Base-by-base conservation (phyloP, 2,113 vertebrate genomes). In the Porphyrio hochstetteri region DNA sequence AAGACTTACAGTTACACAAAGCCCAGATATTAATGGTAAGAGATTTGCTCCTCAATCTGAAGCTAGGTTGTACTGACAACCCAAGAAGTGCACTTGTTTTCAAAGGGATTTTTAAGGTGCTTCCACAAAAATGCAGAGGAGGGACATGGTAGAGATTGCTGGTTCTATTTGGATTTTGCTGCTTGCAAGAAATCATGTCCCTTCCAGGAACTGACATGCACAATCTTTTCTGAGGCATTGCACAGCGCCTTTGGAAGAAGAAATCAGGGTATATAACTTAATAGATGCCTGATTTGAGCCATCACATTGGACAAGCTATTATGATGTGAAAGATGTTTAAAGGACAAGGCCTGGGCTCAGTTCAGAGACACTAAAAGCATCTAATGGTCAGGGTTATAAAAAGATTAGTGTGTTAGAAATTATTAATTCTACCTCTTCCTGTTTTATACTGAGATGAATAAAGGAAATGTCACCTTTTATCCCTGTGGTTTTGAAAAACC, bases 361-460 rank as follows among this genome's bases (percentile, higher is more conserved):
- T 67, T 82, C 74, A 88, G 92, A 69, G 40, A 8, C 33, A 44
- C 12, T 29, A 27, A 55, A 93, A 64, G 35, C 42, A 68, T 76
- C 48, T 80, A 63, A 86, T 64, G 56, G n/a, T 17, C 82, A 90
- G 33, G 59, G 36, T 80, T 86, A 86, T 68, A 83, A 74, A 86
- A 93, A 77, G 38, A 40, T 90, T 70, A 77, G 17, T 4, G 1
- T 82, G 35, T 48, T 90, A 79, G 75, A 94, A 88, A 78, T 63
- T 0, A 44, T 38, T 90, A 20, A 86, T 83, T 96, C 85, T 95
- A 90, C 93, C 76, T 95, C 89, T 90, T 93, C 42, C 35, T 94
- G 28, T 24, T 86, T 88, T 67, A 77, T 36, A 31, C 42, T 38
- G 35, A 86, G 68, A 63, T 59, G 20, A 93, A 91, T 86, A 95